These are phyloP conservation scores for Mionectes macconnelli DNA, from an alignment of 2,113 vertebrate genomes.

Conservation along the genomic window DNA sequence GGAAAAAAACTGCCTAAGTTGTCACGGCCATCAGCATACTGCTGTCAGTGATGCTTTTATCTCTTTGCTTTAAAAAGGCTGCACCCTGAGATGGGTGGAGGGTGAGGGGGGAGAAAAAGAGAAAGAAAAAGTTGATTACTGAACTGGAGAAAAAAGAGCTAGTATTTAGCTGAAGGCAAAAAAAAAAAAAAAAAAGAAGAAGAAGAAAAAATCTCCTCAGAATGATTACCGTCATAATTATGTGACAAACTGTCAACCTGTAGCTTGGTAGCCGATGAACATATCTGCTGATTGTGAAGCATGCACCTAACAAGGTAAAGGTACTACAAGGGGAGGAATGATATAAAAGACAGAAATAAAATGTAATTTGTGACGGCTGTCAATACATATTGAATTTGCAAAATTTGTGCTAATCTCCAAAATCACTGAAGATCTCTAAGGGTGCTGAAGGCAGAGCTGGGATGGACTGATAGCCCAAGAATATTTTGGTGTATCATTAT, in stretches of 20 bases:
- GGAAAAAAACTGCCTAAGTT: slow-evolving; percentile 1
- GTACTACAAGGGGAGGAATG: background rate
- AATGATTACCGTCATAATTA: slow-evolving; percentile 38
- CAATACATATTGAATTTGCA: background rate
- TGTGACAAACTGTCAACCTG: slow-evolving; percentile 54
- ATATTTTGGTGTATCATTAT: background rate
- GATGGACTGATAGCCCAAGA: background rate
- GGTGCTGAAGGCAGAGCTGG: background rate
- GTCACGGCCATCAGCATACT: background rate
- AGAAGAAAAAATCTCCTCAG: background rate
- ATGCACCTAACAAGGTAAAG: background rate
- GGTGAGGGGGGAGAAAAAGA: background rate
- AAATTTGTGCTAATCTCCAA: background rate
- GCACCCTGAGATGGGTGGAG: background rate
- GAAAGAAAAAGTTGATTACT: slow-evolving; percentile 11
- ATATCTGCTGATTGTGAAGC: slow-evolving; percentile 1
- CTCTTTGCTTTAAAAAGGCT: slow-evolving; percentile 23
- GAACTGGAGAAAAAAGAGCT: slow-evolving; percentile 6
- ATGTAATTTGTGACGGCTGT: background rate
- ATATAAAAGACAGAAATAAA: background rate
- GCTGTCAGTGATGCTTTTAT: slow-evolving; percentile 37
- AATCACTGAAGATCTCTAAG: background rate
- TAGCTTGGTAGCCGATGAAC: slow-evolving; percentile 5
- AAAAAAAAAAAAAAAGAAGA: background rate
- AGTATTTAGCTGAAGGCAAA: slow-evolving; percentile 56